Percentiles rank a stretch among this genome's conserved stretches.
These are phyloP conservation scores for Rhopalosiphum padi DNA, from an alignment of 1,140 invertebrate species.

Conservation along the genomic window DNA sequence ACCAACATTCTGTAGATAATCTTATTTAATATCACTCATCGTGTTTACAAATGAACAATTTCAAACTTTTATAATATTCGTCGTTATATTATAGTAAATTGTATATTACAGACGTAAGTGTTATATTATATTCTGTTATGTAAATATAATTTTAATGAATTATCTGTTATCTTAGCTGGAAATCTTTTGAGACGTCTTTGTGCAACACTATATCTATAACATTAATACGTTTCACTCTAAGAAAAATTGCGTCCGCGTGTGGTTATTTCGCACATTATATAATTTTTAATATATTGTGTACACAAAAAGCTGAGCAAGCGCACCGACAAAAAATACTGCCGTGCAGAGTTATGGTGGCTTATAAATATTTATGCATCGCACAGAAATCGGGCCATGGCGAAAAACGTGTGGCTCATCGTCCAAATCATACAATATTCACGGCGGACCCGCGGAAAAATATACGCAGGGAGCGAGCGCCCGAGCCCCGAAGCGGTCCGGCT, in stretches of 20 bases:
- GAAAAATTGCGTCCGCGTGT: not conserved
- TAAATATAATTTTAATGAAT: no score
- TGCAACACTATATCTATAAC: no score
- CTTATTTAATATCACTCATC: no score
- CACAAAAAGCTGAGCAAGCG: not conserved
- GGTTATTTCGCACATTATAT: not conserved
- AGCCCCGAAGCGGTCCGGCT: not conserved
- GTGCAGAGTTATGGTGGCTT: not conserved
- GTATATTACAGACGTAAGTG: not conserved
- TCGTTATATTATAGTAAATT: no score
- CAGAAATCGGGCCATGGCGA: not conserved
- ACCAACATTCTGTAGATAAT: no score
- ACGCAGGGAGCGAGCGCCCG: not conserved
- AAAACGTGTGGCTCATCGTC: slow-evolving; percentile 30
- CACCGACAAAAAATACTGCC: not conserved
- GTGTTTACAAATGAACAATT: no score
- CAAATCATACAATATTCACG: slow-evolving; percentile 35
- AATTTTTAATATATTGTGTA: not conserved
- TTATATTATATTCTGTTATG: not conserved
- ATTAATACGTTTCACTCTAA: not conserved
- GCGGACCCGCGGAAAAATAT: not conserved
- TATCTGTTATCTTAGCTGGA: no score
- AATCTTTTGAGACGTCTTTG: no score
- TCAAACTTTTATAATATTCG: no score
- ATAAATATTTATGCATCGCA: not conserved